phyloP scores from a whole-genome alignment of 2,888 invertebrate genomes.

The Hirudinaria manillensis region DNA sequence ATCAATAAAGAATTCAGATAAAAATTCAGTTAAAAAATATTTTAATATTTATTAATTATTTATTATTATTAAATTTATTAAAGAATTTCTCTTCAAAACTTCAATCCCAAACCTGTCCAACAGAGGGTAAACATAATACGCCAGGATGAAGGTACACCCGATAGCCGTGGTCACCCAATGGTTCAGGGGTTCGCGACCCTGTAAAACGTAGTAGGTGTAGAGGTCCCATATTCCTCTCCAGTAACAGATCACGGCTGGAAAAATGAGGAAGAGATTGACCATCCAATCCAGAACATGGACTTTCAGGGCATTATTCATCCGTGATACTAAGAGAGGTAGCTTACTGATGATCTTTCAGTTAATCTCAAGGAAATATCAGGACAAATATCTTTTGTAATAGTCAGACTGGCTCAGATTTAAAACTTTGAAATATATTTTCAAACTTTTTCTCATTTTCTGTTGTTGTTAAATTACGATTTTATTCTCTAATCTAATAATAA shows the following conservation, averaged over 20 bases:
- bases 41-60: not conserved
- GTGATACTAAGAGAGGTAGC: too few species aligned
- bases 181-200: slow-evolving; percentile 8
- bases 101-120: slow-evolving; percentile 5
- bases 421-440: too few species aligned
- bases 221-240: slow-evolving; percentile 39
- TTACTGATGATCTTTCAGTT: too few species aligned
- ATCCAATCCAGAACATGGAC: slow-evolving; percentile 23
- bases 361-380: too few species aligned
- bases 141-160: slow-evolving; percentile 26
- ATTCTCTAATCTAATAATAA: too few species aligned
- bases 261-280: slow-evolving; percentile 33
- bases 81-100: not conserved
- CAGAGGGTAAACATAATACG: slow-evolving; percentile 32
- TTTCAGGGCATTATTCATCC: too few species aligned
- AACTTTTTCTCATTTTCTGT: not conserved
- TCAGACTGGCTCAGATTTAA: too few species aligned
- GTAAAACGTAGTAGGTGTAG: slow-evolving; percentile 28
- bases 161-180: slow-evolving; percentile 26
- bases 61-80: slow-evolving; percentile 1
- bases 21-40: not conserved
- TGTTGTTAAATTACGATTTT: not conserved
- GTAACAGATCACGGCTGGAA: slow-evolving; percentile 36
- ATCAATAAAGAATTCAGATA: too few species aligned
- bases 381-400: too few species aligned